Base-by-base conservation (phyloP, 2,888 invertebrate genomes). In the Octonoba sinensis region DNA sequence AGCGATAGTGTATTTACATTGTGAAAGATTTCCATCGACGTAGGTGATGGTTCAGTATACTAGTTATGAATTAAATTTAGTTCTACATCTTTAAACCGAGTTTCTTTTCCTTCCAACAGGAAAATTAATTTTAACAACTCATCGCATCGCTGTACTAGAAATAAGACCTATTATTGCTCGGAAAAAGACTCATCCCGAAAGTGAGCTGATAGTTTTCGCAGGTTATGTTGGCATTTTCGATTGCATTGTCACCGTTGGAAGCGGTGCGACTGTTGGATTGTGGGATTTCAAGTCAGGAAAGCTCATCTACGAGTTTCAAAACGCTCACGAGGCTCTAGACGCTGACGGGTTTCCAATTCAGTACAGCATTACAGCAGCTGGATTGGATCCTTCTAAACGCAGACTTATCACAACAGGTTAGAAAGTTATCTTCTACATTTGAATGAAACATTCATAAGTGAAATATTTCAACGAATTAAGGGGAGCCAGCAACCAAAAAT, bases 321-420 rank as follows among this genome's bases (percentile, higher is more conserved):
- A 81, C 12, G 16, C 49, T 16, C 74, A 81, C 47, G n/a, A 36
- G 11, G 24, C 54, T 0, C n/a, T 18, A 12, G 46, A 64, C 24
- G 49, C 49, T 27, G 47, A 54, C 8, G 74, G 70, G 12, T 49
- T 70, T 65, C 11, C 22, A 16, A 36, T 51, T 0, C 20, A 46
- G 6, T 18, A 64, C 16, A 64, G 57, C 18, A 24, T 81, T 1
- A 59, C 36, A 47, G 64, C 51, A 3, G 74, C 74, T 22, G 54
- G 51, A 16, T 54, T 81, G 16, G 81, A 81, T 16, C 74, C 81
- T 6, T 51, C 81, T 18, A 49, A 69, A 22, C 47, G 74, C 51
- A 60, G 81, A 18, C 74, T 81, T n/a, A 49, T 81, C 3, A 81
- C 81, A 15, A 74, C 74, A 46, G 81, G 81, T 79, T 36, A 36